Percentiles rank a stretch among this genome's conserved stretches.
These are phyloP conservation scores for Sipunculus nudus DNA, from an alignment of 2,888 invertebrate species.

Conservation along the genomic window DNA sequence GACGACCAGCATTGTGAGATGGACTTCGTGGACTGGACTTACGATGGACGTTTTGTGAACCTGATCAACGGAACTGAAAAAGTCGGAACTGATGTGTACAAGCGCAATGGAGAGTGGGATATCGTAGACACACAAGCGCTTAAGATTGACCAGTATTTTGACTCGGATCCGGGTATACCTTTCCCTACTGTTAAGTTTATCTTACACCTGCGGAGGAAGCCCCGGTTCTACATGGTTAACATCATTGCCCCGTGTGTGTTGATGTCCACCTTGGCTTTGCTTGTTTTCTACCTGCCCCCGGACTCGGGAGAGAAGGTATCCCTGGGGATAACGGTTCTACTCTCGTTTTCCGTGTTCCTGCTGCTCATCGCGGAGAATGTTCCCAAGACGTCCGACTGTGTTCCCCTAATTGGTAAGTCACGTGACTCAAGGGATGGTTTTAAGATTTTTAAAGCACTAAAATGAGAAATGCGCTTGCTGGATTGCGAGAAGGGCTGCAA, in stretches of 20 bases:
- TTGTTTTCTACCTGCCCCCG: slow-evolving; percentile 54
- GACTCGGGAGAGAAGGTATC: slow-evolving; percentile 55
- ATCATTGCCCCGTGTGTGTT: slow-evolving; percentile 53
- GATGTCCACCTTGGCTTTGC: slow-evolving; percentile 49
- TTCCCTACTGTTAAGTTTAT: slow-evolving; percentile 46
- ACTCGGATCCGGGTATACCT: slow-evolving; percentile 39
- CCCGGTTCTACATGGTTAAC: slow-evolving; percentile 50
- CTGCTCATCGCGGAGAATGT: slow-evolving; percentile 53
- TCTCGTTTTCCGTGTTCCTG: slow-evolving; percentile 55
- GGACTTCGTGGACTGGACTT: slow-evolving; percentile 49
- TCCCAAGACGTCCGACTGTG: slow-evolving; percentile 49
- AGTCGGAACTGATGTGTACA: slow-evolving; percentile 37
- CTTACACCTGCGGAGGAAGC: slow-evolving; percentile 42
- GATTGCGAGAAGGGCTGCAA: no score
- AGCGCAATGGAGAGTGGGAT: slow-evolving; percentile 50
- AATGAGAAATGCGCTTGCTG: no score
- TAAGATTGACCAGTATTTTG: slow-evolving; percentile 35
- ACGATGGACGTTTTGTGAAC: slow-evolving; percentile 41
- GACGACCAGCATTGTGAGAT: slow-evolving; percentile 45
- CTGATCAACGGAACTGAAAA: slow-evolving; percentile 24
- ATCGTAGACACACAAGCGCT: slow-evolving; percentile 37
- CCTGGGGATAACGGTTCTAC: slow-evolving; percentile 55
- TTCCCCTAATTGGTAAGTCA: slow-evolving; percentile 50
- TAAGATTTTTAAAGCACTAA: no score
- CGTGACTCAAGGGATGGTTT: no score